Evolutionary conservation across 1,140 invertebrate species (phyloP), one percentile per base, ranked within the genome.

Genomic region (Pygmarrhopalites habei): DNA sequence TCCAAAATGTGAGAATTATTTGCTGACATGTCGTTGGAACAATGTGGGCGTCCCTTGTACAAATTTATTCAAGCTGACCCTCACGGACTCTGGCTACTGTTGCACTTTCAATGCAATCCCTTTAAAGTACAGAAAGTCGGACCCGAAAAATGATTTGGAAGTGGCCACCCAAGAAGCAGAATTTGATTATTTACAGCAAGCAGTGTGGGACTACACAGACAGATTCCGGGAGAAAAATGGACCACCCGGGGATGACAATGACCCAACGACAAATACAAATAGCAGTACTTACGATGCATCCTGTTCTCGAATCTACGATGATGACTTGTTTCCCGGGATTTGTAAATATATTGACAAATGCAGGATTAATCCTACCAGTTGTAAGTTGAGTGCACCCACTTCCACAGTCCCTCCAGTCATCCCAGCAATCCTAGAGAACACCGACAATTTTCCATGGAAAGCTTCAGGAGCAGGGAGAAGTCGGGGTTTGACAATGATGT

Each of bases 391-490:
- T 17, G 19, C 28, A 21, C 30, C 43, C 2, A 17, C 30, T 2
- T 21, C 55, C 3, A 44, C 60, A 10, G 35, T 15, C 3, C 10
- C 58, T 23, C 57, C 46, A 14, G 29, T 29, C 1, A 26, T 26
- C 15, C 1, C 7, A 29, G 52, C 35, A 12, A 14, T 51, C 1
- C n/a, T n/a, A n/a, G n/a, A n/a, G n/a, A n/a, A n/a, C n/a, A 35
- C 21, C 15, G 62, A 65, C 2, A 52, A 53, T 1, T 64, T 46
- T 30, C 66, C 66, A 28, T 49, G 62, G 14, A 62, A 58, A 35
- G 62, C 65, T n/a, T 28, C 52, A 15, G 71, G 71, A n/a, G 66
- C 69, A 32, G 71, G 71, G 49, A 59, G 69, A 60, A 71, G 66
- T 62, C 60, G 71, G 4, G 71, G 71, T 32, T 44, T 72, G 1